These are phyloP conservation scores for Orthonychiurus folsomi DNA, from an alignment of 2,888 invertebrate genomes.

Conservation along the genomic window DNA sequence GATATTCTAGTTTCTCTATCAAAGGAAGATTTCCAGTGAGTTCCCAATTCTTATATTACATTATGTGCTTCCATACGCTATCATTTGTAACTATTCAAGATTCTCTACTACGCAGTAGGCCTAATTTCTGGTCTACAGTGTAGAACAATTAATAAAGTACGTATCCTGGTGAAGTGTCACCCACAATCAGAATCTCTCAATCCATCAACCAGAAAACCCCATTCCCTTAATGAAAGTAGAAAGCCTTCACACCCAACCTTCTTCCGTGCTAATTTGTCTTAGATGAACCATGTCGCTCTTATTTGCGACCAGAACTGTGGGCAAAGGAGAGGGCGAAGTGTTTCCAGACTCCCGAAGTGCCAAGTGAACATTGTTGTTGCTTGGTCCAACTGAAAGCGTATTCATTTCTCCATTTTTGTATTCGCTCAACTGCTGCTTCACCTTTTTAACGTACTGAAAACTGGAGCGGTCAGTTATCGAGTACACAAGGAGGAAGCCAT, in stretches of 20 bases:
- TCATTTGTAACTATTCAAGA: too few species aligned
- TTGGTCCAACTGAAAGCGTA: conserved; percentile 23
- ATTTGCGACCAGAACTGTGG: conserved; percentile 77
- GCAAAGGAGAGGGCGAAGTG: conserved; percentile 43
- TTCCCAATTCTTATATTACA: too few species aligned
- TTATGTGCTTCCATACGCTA: too few species aligned
- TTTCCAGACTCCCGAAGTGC: conserved; percentile 22
- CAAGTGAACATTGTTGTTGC: conserved; percentile 22
- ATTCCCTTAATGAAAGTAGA: too few species aligned
- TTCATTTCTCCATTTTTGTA: conserved; percentile 45
- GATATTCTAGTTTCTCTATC: too few species aligned
- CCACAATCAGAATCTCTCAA: too few species aligned
- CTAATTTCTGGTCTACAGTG: too few species aligned
- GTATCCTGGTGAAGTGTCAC: too few species aligned
- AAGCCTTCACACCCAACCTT: conserved; percentile 50
- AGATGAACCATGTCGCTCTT: conserved; percentile 86
- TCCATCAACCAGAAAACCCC: too few species aligned
- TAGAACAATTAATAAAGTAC: too few species aligned
- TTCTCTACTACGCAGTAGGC: too few species aligned
- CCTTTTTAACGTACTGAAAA: conserved; percentile 69
- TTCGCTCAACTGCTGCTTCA: conserved; percentile 54
- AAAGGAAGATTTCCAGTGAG: too few species aligned
- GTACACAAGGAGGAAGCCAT: conserved; percentile 77
- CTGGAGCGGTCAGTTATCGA: conserved; percentile 80
- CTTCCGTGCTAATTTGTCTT: conserved; percentile 75